Evolutionary conservation across 2,797 vertebrate species (phyloP), one percentile per base, ranked within the genome.

Genomic region (Manis pentadactyla): DNA sequence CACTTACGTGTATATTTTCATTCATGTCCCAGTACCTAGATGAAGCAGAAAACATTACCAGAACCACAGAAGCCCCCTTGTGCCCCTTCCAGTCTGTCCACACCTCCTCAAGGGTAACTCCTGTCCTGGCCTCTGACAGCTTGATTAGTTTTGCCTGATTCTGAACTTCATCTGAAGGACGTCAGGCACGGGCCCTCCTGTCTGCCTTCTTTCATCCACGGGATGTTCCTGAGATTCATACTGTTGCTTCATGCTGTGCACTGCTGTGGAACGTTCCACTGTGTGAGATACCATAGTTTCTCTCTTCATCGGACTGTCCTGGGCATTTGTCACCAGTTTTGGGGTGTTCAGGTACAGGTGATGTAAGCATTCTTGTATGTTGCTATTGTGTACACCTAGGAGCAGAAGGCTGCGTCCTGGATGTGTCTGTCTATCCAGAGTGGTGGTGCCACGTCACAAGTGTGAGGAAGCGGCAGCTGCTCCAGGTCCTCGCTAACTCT

Each of bases 401-500:
- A 21, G 46, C 21, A 61, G 61, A 12, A 9, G 21, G 66, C 4
- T 1, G 34, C 15, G 46, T 31, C 37, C 4, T 6, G 34, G 25
- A 8, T 10, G 21, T 3, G 21, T 2, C 2, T 49, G 0, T 4
- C 5, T 12, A 0, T 8, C 14, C 79, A 17, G 1, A 21, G 27
- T 29, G 37, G 42, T 15, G 9, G 37, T 7, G 10, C 68, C 18
- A 14, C 3, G 4, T 57, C 21, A 46, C 53, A 18, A 18, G 39
- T 12, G 84, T 27, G 10, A 13, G 69, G 23, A 21, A 15, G 27
- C 10, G 23, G 11, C 29, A 1, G 9, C 4, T 34, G 68, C 49
- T 37, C 55, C 17, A 15, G 4, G 14, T 7, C 53, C 29, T 29
- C 0, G 17, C 25, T 7, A 9, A 5, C 39, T 4, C 19, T 21